phyloP scores from a whole-genome alignment of 2,113 vertebrate species.

The Prunella fulvescens region DNA sequence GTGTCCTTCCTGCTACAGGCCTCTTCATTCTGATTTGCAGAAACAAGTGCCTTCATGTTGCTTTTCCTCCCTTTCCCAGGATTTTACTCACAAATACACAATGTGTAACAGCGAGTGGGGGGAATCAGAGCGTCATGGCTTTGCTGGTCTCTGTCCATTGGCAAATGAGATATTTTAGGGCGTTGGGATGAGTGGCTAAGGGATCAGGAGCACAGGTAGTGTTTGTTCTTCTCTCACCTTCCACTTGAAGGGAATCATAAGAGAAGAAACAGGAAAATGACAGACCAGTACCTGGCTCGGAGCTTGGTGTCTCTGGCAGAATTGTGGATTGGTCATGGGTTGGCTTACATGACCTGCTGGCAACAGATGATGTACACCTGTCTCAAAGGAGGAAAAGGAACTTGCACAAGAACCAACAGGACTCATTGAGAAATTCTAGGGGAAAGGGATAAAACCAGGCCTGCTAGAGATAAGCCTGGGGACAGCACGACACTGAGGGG shows the following conservation, averaged over 20 bases:
- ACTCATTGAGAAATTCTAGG: background rate
- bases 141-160: background rate
- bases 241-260: background rate
- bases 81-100: background rate
- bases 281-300: background rate
- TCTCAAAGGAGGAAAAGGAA: background rate
- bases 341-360: background rate
- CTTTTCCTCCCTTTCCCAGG: background rate
- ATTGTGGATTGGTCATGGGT: background rate
- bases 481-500: background rate
- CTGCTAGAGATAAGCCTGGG: background rate
- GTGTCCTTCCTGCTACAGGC: background rate
- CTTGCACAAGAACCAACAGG: background rate
- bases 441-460: background rate
- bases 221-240: background rate
- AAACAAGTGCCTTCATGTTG: background rate
- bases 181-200: background rate
- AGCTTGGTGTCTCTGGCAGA: background rate
- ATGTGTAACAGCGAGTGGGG: rapidly evolving
- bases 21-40: background rate
- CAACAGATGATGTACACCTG: too few species aligned
- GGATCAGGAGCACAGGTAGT: background rate
- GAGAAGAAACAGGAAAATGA: background rate
- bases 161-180: background rate
- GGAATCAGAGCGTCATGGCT: background rate